Evolutionary conservation across 2,888 invertebrate genomes (phyloP), one percentile per base, ranked within the genome.

Genomic region (Alitta virens): DNA sequence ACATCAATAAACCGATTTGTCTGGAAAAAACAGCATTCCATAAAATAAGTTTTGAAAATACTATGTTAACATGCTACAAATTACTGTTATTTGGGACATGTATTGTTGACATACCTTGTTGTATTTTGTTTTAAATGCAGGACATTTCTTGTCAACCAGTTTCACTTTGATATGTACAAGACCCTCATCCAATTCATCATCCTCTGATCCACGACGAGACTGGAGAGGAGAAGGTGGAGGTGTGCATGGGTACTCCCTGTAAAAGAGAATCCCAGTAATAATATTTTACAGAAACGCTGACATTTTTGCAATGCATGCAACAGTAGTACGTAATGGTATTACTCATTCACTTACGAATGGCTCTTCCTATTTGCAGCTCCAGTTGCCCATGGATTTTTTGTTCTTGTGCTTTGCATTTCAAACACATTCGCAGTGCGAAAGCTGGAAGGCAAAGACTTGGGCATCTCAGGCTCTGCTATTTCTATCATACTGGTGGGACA

Each of bases 91-190:
- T n/a, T n/a, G n/a, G n/a, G n/a, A n/a, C n/a, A n/a, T n/a, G n/a
- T n/a, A 16, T 16, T 16, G 42, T n/a, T n/a, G n/a, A 21, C 57
- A 27, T 64, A 79, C 78, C 76, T 86, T 86, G 68, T 88, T 86
- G 74, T 88, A 89, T 58, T 86, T 85, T 2, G 86, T 85, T 18
- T 83, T 79, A 76, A 89, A 90, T 72, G 86, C 85, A 27, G 90
- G 88, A 59, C 88, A 87, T 16, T 83, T 82, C 14, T 87, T 86
- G 79, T 89, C 88, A 1, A 90, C 85, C 21, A 90, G 83, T 62
- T 88, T 67, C 0, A 87, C 70, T 86, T 88, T 76, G 85, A 90
- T 79, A 87, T 88, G 86, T 12, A 92, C 92, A 53, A 92, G 85
- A 80, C 90, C 89, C 72, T 90, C 88, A 66, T 62, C 66, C 72